Base-by-base conservation (phyloP, 1,140 invertebrate species). In the Globodera ellingtonae region DNA sequence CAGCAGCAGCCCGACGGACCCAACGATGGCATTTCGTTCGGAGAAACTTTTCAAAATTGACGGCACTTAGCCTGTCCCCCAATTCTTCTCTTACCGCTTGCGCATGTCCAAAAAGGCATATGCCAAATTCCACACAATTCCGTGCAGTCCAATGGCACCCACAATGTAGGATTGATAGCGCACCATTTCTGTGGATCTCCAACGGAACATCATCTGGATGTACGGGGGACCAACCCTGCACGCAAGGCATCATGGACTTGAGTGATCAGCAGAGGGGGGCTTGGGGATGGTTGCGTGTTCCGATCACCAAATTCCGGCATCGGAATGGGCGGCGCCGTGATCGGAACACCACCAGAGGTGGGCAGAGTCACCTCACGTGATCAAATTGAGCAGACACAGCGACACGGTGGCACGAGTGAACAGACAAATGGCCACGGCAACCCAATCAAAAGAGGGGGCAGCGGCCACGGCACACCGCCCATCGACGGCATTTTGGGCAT, bases 91-190 rank as follows among this genome's bases (percentile, higher is more conserved):
- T 18, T 21, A 84, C 83, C 62, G 59, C 80, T 85, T 84, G 71
- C 84, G 65, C 24, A 85, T 59, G n/a, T 87, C 75, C 46, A 86
- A 78, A 48, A 86, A 88, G 44, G 88, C 78, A 75, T 86, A 86
- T 35, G 73, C 72, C 35, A 80, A 56, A 46, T 88, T 84, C 72
- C 87, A 82, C n/a, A 78, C 52, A 62, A 88, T 81, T 50, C 77
- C 50, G 24, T 86, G 44, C 24, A 87, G 47, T 47, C 86, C 85
- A 56, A 86, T 78, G 18, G 83, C 59, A 24, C 71, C 72, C 82
- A 85, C 72, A 46, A 77, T 70, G 24, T 85, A 48, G 8, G 86
- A 88, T 18, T 75, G 77, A 59, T 84, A 82, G 44, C 85, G 56
- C 56, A 85, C 86, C 46, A 86, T 66, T 47, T 85, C 46, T 3